phyloP scores from a whole-genome alignment of 2,888 invertebrate species.

The Rotaria sp. region DNA sequence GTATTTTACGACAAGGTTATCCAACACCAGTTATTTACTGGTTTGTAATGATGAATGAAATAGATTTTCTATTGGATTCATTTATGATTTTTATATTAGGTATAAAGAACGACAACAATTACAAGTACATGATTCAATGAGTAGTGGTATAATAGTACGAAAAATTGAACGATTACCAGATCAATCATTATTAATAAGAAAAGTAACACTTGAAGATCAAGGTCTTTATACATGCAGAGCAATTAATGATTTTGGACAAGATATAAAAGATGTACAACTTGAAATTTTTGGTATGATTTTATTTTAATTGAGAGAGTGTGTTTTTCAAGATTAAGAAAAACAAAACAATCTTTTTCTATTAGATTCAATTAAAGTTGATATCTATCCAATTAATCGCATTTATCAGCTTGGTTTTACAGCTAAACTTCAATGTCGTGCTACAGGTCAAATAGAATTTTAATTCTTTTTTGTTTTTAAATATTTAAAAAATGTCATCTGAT shows the following conservation, averaged over 20 bases:
- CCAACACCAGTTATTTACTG: constrained; percentile 1
- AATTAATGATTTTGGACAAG: constrained; percentile 17
- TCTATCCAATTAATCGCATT: constrained; percentile 20
- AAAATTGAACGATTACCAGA: constrained; percentile 21
- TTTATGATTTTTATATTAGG: neutral
- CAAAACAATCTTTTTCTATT: neutral
- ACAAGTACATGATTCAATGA: constrained; percentile 7
- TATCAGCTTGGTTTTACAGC: constrained; percentile 25
- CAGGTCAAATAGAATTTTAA: neutral
- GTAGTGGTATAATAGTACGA: neutral
- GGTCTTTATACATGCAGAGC: constrained; percentile 25
- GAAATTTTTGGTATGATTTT: neutral
- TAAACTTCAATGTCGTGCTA: constrained; percentile 30
- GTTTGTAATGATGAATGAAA: neutral
- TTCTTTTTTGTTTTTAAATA: no score
- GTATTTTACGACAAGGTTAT: neutral
- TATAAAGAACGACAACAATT: constrained; percentile 29
- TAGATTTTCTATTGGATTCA: neutral
- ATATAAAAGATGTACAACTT: constrained; percentile 15
- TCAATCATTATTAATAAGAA: constrained; percentile 26
- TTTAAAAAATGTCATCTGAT: neutral
- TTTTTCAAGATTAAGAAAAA: neutral
- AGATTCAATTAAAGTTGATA: constrained; percentile 25
- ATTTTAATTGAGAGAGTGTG: neutral
- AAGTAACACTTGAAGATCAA: constrained; percentile 25